Evolutionary conservation across 92 coral and sea anemone species (phyloP), one percentile per base, ranked within the genome.

Genomic region (Palythoa heliodiscus): DNA sequence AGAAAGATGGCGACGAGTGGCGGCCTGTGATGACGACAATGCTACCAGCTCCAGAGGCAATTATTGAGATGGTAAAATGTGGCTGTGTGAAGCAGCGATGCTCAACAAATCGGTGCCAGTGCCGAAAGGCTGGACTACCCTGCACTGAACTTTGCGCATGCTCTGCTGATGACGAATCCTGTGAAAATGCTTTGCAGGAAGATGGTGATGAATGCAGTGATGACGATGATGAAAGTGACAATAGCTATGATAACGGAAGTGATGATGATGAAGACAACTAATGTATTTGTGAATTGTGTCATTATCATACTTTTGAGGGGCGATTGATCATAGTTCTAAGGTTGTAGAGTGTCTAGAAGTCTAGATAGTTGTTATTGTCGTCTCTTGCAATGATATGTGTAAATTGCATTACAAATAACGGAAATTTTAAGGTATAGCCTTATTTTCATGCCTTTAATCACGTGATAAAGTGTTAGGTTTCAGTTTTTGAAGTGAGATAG

Each of bases 321-420:
- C 67, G 67, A 60, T 60, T 60, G 67, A 60, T 60, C 53, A 71
- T 40, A 71, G 76, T 20, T 71, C 53, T n/a, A 71, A 71, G 76
- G 48, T 71, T 71, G 76, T 71, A 71, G 74, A 70, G 7, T 70
- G 16, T 70, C 7, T 19, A 75, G 80, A 75, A 75, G 82, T 76
- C 82, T 76, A 76, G 82, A 76, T 76, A 50, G 70, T 76, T 76
- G 81, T 75, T 75, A 75, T 75, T 38, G 63, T 75, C 57, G 81
- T 75, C 81, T 75, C 81, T 75, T 75, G 81, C 24, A 38, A 75
- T 38, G 81, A 75, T n/a, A n/a, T n/a, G n/a, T n/a, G n/a, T n/a
- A n/a, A n/a, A n/a, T n/a, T 40, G 47, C 2, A 40, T 40, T 40
- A 40, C 47, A 57, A 3, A 57, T 57, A 57, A 9, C 17, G 19